Percentiles rank a stretch among this genome's conserved stretches.
Conservation (phyloP, 2,888 invertebrate species). For the Trachelus troglodyta region DNA sequence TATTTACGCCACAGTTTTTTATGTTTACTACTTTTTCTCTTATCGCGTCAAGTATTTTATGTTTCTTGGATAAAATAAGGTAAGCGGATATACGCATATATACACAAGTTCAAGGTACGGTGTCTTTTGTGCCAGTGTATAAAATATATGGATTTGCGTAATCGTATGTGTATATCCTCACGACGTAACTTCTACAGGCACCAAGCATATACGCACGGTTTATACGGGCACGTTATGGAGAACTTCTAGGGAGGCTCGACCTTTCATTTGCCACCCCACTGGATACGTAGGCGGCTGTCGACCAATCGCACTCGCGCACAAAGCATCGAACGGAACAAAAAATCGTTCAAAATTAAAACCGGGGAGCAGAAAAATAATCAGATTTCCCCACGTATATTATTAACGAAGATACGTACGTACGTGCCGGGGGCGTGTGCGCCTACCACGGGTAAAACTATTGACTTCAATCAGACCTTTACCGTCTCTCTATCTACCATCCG, state of each 20-base stretch:
- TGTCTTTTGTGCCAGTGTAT: no score
- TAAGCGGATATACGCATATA: no score
- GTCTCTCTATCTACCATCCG: conserved; percentile 9
- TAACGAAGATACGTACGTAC: conserved; percentile 51
- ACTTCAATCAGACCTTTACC: conserved; percentile 51
- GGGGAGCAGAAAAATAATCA: conserved; percentile 62
- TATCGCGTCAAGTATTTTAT: no score
- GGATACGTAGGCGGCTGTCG: conserved; percentile 31
- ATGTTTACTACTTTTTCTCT: no score
- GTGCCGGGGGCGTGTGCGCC: conserved; percentile 22
- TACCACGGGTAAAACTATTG: conserved; percentile 53
- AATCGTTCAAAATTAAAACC: conserved; percentile 61
- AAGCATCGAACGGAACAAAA: conserved; percentile 31
- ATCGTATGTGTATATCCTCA: no score
- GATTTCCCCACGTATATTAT: conserved; percentile 63
- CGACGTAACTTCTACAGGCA: neutral
- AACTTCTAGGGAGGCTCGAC: conserved; percentile 4
- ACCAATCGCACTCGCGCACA: conserved; percentile 50
- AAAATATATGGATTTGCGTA: no score
- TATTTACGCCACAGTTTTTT: no score
- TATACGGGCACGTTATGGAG: conserved; percentile 1
- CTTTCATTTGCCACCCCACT: conserved; percentile 31
- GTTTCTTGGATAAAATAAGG: no score
- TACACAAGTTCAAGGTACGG: no score
- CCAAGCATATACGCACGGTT: neutral